Evolutionary conservation across 1,140 invertebrate species (phyloP), one percentile per base, ranked within the genome.

Genomic region (Charaxes varanes): DNA sequence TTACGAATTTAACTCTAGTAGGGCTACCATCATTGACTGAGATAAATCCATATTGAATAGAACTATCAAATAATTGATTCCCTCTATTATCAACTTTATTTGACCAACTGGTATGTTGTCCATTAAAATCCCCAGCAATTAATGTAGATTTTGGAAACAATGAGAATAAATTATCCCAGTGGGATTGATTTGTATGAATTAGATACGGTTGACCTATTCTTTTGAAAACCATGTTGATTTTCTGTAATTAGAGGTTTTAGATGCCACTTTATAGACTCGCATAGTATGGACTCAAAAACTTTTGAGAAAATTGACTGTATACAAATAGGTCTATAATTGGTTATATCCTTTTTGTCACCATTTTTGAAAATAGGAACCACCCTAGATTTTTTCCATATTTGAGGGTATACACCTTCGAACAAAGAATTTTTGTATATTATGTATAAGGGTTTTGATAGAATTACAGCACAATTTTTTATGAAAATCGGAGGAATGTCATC

Each of bases 61-160:
- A 23, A 7, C 26, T 12, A 19, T 57, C 48, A 22, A 35, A 41
- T n/a, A 57, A 7, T 13, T 52, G 33, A 18, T 10, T 35, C 2
- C 49, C 54, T 40, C 49, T 38, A 10, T 12, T 17, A 23, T 57
- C 41, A 17, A 22, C 40, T 35, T 45, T 57, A 27, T 33, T 3
- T 4, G 53, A 51, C 53, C 53, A 56, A 15, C 27, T 51, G 6
- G 32, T 36, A 18, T 62, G 46, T 28, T 62, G 52, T 6, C 41
- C 54, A 17, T 58, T 62, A 41, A 58, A 54, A 22, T 62, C 55
- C 3, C 55, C 55, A 8, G 19, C 26, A 13, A 57, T 48, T 16
- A 62, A 10, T n/a, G n/a, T n/a, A n/a, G n/a, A n/a, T n/a, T n/a
- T n/a, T n/a, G n/a, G n/a, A n/a, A n/a, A n/a, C n/a, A n/a, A n/a